A percentile compares a stretch with the other conserved stretches of the same genome.
phyloP scores from a whole-genome alignment of 2,797 vertebrate genomes.

The Mico argentatus region DNA sequence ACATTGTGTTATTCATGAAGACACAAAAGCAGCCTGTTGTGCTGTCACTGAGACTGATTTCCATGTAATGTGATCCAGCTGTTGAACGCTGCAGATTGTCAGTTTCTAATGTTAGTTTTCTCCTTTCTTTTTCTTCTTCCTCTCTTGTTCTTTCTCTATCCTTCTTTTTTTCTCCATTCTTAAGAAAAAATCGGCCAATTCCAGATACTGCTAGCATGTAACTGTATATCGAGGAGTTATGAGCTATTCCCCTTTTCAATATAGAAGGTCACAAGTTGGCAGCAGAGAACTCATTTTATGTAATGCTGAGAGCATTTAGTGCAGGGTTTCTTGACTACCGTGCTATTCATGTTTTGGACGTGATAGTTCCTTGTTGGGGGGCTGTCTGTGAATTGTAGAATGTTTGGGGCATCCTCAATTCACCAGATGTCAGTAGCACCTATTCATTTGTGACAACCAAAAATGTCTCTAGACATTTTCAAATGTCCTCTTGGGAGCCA shows the following conservation, averaged over 20 bases:
- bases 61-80: constrained; percentile 70
- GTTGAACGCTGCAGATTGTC: constrained; percentile 67
- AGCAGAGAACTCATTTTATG: background rate
- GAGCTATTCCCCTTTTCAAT: background rate
- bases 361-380: background rate
- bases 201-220: background rate
- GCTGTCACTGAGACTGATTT: constrained; percentile 62
- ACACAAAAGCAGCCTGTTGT: constrained; percentile 64
- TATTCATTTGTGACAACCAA: background rate
- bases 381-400: background rate
- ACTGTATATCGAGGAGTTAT: constrained; percentile 52
- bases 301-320: background rate
- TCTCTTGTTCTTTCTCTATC: no score
- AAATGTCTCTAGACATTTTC: background rate
- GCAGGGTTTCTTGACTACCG: background rate
- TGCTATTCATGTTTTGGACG: background rate
- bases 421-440: background rate
- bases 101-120: constrained; percentile 65
- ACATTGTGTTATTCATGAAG: constrained; percentile 66
- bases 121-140: background rate
- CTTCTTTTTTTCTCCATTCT: background rate
- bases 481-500: background rate
- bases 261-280: background rate
- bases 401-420: background rate
- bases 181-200: background rate